Conservation (phyloP, 2,797 vertebrate species). For the Brachymystax lenok region DNA sequence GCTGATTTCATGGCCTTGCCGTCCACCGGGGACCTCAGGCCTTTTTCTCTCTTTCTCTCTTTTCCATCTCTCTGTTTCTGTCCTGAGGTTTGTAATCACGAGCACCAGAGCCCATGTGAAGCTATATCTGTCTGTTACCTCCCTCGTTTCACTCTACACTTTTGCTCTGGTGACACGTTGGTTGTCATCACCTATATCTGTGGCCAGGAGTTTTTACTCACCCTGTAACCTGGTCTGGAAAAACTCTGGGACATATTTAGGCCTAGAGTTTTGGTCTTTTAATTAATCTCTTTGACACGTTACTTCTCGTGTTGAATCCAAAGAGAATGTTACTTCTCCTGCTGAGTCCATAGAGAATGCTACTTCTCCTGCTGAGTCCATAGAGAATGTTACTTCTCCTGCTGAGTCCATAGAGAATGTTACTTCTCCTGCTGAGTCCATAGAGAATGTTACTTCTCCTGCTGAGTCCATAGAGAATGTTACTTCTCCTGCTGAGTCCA, state of each 20-base stretch:
- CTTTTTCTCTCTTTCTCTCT: background rate
- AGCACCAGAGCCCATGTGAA: background rate
- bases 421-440: background rate
- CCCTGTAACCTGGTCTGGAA: background rate
- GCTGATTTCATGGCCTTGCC: conserved; percentile 32
- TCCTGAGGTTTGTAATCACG: background rate
- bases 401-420: too few relatives aligned
- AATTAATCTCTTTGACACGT: background rate
- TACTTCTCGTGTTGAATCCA: too few relatives aligned
- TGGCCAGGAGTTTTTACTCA: too few relatives aligned
- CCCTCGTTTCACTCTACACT: background rate
- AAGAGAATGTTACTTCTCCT: too few relatives aligned
- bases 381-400: too few relatives aligned
- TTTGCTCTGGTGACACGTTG: background rate
- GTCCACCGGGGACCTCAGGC: background rate
- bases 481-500: too few relatives aligned
- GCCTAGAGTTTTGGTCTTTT: background rate
- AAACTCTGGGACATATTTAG: too few relatives aligned
- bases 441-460: too few relatives aligned
- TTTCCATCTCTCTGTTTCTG: background rate
- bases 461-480: background rate
- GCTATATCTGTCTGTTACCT: background rate
- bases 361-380: too few relatives aligned
- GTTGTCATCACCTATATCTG: background rate
- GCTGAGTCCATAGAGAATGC: too few relatives aligned